Conservation (phyloP, 1,140 invertebrate genomes). For the Araneus ventricosus region DNA sequence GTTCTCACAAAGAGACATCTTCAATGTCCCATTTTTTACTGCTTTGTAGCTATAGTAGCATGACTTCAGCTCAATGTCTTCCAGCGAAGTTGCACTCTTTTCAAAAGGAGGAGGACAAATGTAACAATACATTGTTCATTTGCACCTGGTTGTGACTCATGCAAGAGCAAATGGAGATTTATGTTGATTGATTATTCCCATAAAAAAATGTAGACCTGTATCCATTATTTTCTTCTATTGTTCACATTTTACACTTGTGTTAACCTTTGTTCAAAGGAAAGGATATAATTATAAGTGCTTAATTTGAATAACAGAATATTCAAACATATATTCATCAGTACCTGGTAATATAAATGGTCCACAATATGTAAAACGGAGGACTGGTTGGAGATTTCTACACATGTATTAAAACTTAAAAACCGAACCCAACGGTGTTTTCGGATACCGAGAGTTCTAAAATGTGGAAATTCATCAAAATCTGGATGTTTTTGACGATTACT, state of each 20-base stretch:
- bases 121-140: slow-evolving; percentile 2
- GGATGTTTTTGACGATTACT: too few relatives aligned
- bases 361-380: too few relatives aligned
- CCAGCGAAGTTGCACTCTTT: neutral
- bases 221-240: neutral
- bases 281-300: too few relatives aligned
- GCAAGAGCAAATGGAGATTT: neutral
- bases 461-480: too few relatives aligned
- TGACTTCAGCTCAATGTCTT: neutral
- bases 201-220: neutral
- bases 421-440: too few relatives aligned
- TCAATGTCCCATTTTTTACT: neutral
- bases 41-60: neutral
- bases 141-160: neutral
- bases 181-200: slow-evolving; percentile 13
- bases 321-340: too few relatives aligned
- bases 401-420: too few relatives aligned
- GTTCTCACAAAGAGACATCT: neutral
- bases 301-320: too few relatives aligned
- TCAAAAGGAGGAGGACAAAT: neutral
- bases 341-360: too few relatives aligned
- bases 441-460: too few relatives aligned
- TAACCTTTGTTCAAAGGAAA: too few relatives aligned
- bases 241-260: neutral
- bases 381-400: too few relatives aligned